Evolutionary conservation across 2,113 vertebrate species (phyloP).

Genomic region (Nymphicus hollandicus): DNA sequence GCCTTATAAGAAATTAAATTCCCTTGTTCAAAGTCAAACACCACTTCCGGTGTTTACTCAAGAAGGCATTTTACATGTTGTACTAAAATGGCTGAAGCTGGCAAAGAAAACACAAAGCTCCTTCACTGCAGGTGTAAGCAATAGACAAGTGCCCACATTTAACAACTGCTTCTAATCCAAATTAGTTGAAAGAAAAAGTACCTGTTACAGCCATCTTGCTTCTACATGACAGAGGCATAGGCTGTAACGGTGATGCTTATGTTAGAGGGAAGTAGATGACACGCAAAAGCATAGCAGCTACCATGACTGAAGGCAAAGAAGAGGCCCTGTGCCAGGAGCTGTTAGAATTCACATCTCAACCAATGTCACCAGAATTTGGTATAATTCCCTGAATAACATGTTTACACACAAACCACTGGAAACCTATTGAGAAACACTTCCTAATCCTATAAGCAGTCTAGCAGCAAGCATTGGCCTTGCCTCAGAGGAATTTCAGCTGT

Average conservation of each 20-base stretch:
- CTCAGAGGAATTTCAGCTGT: background rate
- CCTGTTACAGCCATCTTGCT: background rate
- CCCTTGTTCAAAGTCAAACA: background rate
- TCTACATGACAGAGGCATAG: background rate
- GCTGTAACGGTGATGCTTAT: background rate
- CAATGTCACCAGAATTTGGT: background rate
- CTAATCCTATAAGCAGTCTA: background rate
- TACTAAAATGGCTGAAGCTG: background rate
- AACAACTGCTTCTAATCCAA: background rate
- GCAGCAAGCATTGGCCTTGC: background rate
- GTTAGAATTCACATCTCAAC: background rate
- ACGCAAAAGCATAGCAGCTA: background rate
- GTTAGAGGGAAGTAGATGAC: background rate
- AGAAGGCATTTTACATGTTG: background rate
- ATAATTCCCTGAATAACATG: background rate
- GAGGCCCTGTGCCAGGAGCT: background rate
- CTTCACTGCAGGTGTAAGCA: background rate
- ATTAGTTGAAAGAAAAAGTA: background rate
- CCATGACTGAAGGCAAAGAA: background rate
- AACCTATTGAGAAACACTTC: background rate
- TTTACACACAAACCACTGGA: background rate
- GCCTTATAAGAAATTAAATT: background rate
- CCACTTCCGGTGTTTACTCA: background rate
- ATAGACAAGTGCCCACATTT: background rate
- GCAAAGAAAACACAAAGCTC: background rate